Percentiles rank a stretch among this genome's conserved stretches.
Conservation (phyloP, 2,888 invertebrate species). For the Tribolium freemani region DNA sequence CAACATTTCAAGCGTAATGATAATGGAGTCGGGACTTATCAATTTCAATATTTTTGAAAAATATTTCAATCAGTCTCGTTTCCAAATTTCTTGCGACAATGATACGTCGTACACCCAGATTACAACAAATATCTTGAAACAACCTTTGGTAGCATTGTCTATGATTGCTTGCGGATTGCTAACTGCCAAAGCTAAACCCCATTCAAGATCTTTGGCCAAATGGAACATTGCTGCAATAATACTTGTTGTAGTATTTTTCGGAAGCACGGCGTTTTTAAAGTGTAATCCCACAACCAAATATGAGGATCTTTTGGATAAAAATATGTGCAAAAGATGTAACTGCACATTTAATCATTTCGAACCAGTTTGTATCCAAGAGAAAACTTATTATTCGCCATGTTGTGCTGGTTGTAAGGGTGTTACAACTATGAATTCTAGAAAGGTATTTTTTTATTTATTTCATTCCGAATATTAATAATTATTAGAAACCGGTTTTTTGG, state of each 20-base stretch:
- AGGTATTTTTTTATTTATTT: no score
- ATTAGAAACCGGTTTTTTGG: no score
- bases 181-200: constrained; percentile 70
- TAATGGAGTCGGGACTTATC: constrained; percentile 70
- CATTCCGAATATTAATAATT: no score
- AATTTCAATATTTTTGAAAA: constrained; percentile 73
- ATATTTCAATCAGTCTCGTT: constrained; percentile 73
- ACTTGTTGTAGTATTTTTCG: constrained; percentile 68
- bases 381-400: constrained; percentile 80
- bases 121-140: constrained; percentile 71
- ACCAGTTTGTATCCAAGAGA: constrained; percentile 75
- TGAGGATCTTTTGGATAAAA: constrained; percentile 55
- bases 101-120: constrained; percentile 72
- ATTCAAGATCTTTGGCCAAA: constrained; percentile 69
- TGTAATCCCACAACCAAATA: constrained; percentile 61
- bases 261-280: constrained; percentile 61
- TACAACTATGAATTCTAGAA: constrained; percentile 56
- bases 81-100: constrained; percentile 69
- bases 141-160: constrained; percentile 70
- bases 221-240: constrained; percentile 69
- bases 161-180: constrained; percentile 71
- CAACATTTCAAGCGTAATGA: constrained; percentile 70
- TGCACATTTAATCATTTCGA: constrained; percentile 71
- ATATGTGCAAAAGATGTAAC: constrained; percentile 69
- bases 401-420: constrained; percentile 75